phyloP scores from a whole-genome alignment of 37 sponge, comb jelly and placozoan genomes.

The Haliclona indistincta region DNA sequence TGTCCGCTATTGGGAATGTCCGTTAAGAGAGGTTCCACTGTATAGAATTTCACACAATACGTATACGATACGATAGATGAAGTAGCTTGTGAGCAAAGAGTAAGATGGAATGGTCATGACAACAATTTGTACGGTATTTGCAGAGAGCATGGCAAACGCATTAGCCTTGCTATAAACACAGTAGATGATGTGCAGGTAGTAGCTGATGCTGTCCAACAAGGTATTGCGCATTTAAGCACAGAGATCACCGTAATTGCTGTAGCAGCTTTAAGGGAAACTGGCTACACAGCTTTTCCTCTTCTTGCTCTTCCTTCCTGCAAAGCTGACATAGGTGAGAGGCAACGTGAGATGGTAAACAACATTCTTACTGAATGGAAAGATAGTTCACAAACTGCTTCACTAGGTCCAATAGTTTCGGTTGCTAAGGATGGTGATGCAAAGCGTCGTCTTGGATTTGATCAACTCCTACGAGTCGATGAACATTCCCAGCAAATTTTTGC shows the following conservation, averaged over 20 bases:
- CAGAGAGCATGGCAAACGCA: neutral
- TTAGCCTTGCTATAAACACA: neutral
- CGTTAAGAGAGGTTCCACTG: no score
- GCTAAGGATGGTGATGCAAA: neutral
- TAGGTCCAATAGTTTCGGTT: neutral
- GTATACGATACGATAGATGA: constrained; percentile 1
- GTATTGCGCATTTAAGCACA: neutral
- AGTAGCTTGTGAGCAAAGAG: neutral
- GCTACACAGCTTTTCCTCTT: neutral
- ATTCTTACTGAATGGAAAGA: neutral
- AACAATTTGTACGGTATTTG: constrained; percentile 2
- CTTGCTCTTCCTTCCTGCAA: neutral
- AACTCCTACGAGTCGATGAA: neutral
- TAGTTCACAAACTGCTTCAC: neutral
- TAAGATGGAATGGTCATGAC: neutral
- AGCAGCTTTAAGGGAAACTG: neutral
- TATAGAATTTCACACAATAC: no score
- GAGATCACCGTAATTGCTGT: neutral
- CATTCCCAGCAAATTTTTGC: neutral
- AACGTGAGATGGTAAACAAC: neutral
- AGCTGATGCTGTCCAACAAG: neutral
- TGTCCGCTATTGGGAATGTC: no score
- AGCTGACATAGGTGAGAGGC: neutral
- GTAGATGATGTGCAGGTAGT: neutral
- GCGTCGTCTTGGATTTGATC: neutral